These are phyloP conservation scores for Ceriagrion tenellum DNA, from an alignment of 2,888 invertebrate species.

Conservation along the genomic window DNA sequence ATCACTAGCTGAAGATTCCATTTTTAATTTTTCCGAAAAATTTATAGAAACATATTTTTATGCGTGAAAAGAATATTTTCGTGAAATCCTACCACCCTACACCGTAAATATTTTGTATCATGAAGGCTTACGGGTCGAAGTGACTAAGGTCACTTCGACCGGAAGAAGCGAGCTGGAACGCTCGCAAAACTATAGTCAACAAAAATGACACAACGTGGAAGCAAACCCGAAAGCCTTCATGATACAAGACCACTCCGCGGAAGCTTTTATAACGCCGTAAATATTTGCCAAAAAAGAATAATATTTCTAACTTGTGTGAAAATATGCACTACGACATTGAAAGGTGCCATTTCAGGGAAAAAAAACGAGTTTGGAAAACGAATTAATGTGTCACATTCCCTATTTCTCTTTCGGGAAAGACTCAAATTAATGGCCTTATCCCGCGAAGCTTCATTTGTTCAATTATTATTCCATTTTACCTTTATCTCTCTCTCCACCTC, in stretches of 20 bases:
- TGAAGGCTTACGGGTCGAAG: too few relatives aligned
- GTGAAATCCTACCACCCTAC: background rate
- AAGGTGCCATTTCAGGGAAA: background rate
- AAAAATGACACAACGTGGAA: too few relatives aligned
- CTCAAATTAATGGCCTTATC: conserved; percentile 54
- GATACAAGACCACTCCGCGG: too few relatives aligned
- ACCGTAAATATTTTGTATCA: conserved; percentile 51
- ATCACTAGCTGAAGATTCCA: background rate
- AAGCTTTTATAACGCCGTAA: too few relatives aligned
- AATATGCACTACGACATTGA: background rate
- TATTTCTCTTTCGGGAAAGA: background rate
- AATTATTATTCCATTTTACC: conserved; percentile 21
- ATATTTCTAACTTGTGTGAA: too few relatives aligned
- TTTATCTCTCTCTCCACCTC: background rate
- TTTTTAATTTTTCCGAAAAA: background rate
- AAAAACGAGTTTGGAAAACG: background rate
- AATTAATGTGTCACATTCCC: conserved; percentile 56
- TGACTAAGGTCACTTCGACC: too few relatives aligned
- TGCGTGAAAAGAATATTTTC: background rate
- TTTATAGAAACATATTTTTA: too few relatives aligned
- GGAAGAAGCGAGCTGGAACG: too few relatives aligned
- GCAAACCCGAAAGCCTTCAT: too few relatives aligned
- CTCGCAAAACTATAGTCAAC: too few relatives aligned
- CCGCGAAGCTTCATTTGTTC: conserved; percentile 59
- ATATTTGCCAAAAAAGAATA: background rate